phyloP scores from a whole-genome alignment of 2,797 vertebrate genomes.

The Pseudochromis fuscus region DNA sequence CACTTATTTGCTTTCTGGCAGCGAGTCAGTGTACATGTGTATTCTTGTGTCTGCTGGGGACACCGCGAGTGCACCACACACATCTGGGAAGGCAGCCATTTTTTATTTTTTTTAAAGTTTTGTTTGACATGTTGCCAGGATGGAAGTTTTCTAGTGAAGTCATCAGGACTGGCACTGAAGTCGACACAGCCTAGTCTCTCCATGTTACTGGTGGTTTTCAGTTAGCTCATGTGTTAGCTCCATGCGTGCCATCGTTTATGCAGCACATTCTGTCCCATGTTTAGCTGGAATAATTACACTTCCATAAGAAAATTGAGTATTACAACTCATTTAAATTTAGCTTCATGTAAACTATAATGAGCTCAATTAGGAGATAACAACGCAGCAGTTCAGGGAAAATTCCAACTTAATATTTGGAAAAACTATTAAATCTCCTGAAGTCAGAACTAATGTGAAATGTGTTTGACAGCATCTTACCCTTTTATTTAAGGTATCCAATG shows the following conservation, averaged over 20 bases:
- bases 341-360: background rate
- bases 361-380: background rate
- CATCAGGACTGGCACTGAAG: too few species aligned
- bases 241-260: background rate
- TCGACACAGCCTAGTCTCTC: background rate
- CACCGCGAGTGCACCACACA: background rate
- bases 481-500: background rate
- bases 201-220: background rate
- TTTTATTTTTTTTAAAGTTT: background rate
- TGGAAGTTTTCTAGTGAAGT: background rate
- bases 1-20: background rate
- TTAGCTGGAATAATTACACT: background rate
- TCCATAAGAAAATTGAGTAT: background rate
- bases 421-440: background rate
- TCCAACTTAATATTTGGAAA: background rate
- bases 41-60: background rate
- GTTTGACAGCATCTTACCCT: background rate
- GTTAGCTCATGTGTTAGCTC: background rate
- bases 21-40: background rate
- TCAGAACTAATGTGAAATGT: background rate
- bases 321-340: background rate
- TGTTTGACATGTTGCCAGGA: background rate
- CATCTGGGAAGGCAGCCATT: constrained; percentile 1
- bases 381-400: background rate
- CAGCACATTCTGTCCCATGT: background rate